Evolutionary conservation across 2,113 vertebrate genomes (phyloP).

Genomic region (Stegostoma tigrinum): DNA sequence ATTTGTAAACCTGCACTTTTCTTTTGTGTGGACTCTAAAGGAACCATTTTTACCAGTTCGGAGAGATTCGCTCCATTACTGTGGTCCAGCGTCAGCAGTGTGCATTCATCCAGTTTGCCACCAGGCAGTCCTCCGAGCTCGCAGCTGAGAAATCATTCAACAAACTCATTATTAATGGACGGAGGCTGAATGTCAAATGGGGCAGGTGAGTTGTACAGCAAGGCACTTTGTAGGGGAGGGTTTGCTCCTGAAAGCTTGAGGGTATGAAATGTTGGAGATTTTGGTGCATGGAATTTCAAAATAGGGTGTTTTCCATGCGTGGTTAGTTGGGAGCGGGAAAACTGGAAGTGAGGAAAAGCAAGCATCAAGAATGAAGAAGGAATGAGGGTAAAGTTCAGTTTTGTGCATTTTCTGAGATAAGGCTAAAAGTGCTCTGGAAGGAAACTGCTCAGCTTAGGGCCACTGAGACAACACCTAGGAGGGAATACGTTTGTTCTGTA

Average conservation of each 20-base stretch:
- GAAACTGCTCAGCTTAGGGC: not conserved
- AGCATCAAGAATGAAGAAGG: not conserved
- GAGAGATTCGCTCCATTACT: constrained; percentile 90
- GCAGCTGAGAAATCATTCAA: constrained; percentile 98
- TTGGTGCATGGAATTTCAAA: not conserved
- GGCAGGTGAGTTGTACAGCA: constrained; percentile 68
- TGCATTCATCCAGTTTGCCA: constrained; percentile 96
- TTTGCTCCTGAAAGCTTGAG: not conserved
- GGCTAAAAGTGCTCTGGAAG: not conserved
- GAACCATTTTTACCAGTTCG: constrained; percentile 96
- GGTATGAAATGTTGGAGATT: too few relatives aligned
- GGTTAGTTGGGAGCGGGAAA: not conserved
- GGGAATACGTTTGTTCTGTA: not conserved
- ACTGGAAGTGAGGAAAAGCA: not conserved
- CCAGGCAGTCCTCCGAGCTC: constrained; percentile 79
- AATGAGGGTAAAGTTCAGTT: not conserved
- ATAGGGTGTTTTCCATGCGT: not conserved
- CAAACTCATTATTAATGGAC: constrained; percentile 91
- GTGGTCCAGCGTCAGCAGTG: constrained; percentile 95
- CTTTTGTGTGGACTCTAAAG: constrained; percentile 47
- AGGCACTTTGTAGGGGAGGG: not conserved
- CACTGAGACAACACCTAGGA: not conserved
- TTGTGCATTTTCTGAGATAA: not conserved
- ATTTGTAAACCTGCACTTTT: not conserved
- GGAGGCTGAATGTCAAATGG: constrained; percentile 95